phyloP scores from a whole-genome alignment of 2,113 vertebrate genomes.

The Peromyscus californicus region DNA sequence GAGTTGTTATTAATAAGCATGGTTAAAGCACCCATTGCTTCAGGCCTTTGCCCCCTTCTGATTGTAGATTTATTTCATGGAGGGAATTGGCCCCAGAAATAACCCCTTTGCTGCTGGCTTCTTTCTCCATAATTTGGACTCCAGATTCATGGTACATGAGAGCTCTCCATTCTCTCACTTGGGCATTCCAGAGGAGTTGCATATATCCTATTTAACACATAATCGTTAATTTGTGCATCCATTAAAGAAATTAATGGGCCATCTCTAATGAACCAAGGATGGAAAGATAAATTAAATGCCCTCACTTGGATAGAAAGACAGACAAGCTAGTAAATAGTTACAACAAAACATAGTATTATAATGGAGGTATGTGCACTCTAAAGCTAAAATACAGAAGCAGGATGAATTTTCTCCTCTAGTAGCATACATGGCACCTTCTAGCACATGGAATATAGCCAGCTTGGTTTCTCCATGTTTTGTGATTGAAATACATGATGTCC shows the following conservation, averaged over 20 bases:
- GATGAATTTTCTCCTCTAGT: not conserved
- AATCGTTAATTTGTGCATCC: slow-evolving; percentile 44
- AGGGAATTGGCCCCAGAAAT: not conserved
- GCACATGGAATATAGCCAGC: too few relatives aligned
- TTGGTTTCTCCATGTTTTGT: not conserved
- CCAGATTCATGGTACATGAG: not conserved
- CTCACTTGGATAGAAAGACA: not conserved
- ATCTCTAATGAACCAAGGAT: slow-evolving; percentile 4
- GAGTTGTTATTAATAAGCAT: slow-evolving; percentile 72
- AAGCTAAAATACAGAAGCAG: not conserved
- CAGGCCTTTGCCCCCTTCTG: not conserved
- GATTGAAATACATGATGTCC: not conserved
- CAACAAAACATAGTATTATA: not conserved
- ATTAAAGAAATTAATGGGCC: slow-evolving; percentile 58
- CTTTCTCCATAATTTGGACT: not conserved
- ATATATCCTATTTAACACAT: slow-evolving; percentile 1
- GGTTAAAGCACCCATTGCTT: slow-evolving; percentile 65
- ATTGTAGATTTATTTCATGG: slow-evolving; percentile 67
- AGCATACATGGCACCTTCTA: not conserved
- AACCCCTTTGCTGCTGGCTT: not conserved
- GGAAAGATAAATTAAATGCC: slow-evolving; percentile 28
- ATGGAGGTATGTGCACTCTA: not conserved
- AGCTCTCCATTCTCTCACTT: not conserved
- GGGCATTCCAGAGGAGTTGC: not conserved
- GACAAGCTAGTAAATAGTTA: slow-evolving; percentile 27